phyloP scores from a whole-genome alignment of 1,140 invertebrate genomes.

The Tetramorium alpestre region DNA sequence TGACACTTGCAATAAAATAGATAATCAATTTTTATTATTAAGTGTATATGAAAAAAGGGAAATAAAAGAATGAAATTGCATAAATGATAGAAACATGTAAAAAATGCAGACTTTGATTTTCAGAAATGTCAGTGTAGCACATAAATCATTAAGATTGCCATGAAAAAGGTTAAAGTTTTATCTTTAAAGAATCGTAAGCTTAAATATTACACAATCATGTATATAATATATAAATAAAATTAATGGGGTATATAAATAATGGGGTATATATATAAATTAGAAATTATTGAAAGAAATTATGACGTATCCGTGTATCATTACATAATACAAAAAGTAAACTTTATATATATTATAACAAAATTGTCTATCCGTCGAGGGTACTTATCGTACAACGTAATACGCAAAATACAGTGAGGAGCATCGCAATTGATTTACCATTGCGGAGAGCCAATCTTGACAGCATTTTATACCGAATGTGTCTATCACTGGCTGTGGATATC shows the following conservation, averaged over 20 bases:
- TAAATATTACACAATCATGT: not conserved
- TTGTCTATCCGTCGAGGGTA: not conserved
- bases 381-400: not conserved
- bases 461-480: slow-evolving; percentile 44
- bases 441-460: slow-evolving; percentile 67
- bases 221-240: not conserved
- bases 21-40: not conserved
- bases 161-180: not conserved
- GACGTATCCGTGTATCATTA: slow-evolving; percentile 41
- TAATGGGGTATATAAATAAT: not conserved
- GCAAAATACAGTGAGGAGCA: not conserved
- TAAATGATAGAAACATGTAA: not conserved
- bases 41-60: not conserved
- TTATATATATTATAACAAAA: not conserved
- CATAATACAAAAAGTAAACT: slow-evolving; percentile 60
- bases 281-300: not conserved
- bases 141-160: not conserved
- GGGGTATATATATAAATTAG: not conserved
- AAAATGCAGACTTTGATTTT: not conserved
- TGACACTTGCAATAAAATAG: not conserved
- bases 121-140: not conserved
- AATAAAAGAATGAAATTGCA: not conserved
- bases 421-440: slow-evolving; percentile 55
- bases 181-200: not conserved
- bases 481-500: not conserved